Conservation (phyloP, 2,113 vertebrate species). For the Planiliza haematocheilus region DNA sequence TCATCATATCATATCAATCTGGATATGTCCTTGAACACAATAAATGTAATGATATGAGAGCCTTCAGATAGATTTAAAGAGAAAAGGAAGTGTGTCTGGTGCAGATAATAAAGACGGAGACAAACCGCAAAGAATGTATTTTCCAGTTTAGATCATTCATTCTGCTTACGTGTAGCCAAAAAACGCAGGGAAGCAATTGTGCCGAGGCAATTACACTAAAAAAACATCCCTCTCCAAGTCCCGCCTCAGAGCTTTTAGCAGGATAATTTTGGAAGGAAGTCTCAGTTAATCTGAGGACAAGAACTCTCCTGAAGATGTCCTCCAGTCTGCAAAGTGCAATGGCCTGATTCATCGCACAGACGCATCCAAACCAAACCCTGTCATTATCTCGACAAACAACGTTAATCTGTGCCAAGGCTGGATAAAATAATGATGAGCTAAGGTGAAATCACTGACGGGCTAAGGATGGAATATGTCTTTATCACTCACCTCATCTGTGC, state of each 20-base stretch:
- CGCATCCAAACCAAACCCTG: slow-evolving; percentile 21
- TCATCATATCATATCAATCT: too few species aligned
- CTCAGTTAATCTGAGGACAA: slow-evolving; percentile 47
- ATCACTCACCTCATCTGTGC: slow-evolving; percentile 12
- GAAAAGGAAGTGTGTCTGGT: background rate
- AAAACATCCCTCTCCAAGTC: slow-evolving; percentile 19
- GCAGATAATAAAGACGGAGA: background rate
- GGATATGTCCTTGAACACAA: too few species aligned
- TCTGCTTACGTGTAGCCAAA: slow-evolving; percentile 27
- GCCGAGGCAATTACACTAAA: slow-evolving; percentile 35
- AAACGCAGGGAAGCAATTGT: slow-evolving; percentile 28
- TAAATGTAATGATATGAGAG: background rate
- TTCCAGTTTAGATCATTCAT: slow-evolving; percentile 32
- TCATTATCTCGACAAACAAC: slow-evolving; percentile 44
- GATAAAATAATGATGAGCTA: slow-evolving; percentile 48
- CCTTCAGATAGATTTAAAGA: background rate
- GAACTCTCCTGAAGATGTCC: slow-evolving; percentile 47
- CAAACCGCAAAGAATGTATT: slow-evolving; percentile 14
- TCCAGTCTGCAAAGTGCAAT: slow-evolving; percentile 12
- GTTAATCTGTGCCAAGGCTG: slow-evolving; percentile 23
- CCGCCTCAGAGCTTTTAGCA: slow-evolving; percentile 46
- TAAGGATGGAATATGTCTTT: slow-evolving; percentile 15
- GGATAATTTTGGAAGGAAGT: slow-evolving; percentile 41
- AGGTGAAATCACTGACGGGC: slow-evolving; percentile 34
- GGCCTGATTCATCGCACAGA: slow-evolving; percentile 21